Base-by-base conservation (phyloP, 2,888 invertebrate genomes). In the Synanthedon formicaeformis region DNA sequence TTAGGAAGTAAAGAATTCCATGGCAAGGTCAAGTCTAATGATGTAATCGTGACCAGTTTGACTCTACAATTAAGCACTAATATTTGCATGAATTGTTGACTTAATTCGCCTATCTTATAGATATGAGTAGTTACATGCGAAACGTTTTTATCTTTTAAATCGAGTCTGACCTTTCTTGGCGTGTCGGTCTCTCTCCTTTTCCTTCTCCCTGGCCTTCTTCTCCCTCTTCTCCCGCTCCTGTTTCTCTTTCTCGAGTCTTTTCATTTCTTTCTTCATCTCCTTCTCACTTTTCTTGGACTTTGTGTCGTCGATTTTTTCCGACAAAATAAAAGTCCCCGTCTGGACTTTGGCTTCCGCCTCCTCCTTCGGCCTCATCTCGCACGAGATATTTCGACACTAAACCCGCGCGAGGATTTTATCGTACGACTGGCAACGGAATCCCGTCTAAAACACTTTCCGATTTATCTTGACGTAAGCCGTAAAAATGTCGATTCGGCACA, bases 231-330 rank as follows among this genome's bases (percentile, higher is more conserved):
- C 88, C 41, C 80, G 72, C 63, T 88, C 88, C 61, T 73, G 76
- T 64, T 85, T 81, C 65, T 88, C 88, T 63, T 88, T 89, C 63
- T 87, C 87, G 51, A 87, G 70, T 57, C 81, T 71, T 66, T 82
- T 86, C 78, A 85, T 84, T 60, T 89, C 89, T 65, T 88, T 88
- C 69, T 88, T 88, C 59, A 88, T 63, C 49, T 88, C 89, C 64
- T 88, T 88, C 54, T 84, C 85, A 61, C 60, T 84, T 60, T 81
- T 88, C 68, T 80, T 84, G 60, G 77, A 74, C 70, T 87, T 83
- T 53, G 85, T 81, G 63, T 88, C 86, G 66, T 88, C 88, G 51
- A 87, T 85, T 65, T 89, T 89, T 69, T 90, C 90, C 61, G 89
- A 86, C 63, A 90, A 71, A 55, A 90, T 90, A 68, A 90, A 86